Evolutionary conservation across 2,888 invertebrate species (phyloP).

Genomic region (Mylabris sibirica): DNA sequence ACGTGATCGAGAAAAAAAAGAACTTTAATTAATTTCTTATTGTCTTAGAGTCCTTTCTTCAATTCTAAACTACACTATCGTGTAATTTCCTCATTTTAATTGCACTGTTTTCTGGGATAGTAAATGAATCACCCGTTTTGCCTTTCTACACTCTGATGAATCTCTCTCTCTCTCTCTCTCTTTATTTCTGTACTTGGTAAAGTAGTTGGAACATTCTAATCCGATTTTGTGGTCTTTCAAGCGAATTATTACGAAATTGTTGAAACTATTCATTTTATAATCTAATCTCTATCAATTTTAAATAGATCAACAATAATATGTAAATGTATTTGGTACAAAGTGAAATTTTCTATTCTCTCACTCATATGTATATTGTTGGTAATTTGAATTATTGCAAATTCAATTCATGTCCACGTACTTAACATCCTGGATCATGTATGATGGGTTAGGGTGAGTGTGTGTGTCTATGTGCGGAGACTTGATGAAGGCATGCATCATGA

Average conservation of each 20-base stretch:
- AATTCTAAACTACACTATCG: background rate
- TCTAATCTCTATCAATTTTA: conserved; percentile 9
- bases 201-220: conserved; percentile 14
- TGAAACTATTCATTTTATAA: conserved; percentile 13
- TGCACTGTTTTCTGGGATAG: conserved; percentile 14
- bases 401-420: conserved; percentile 5
- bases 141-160: conserved; percentile 14
- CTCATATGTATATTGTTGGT: background rate
- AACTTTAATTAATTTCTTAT: background rate
- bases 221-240: conserved; percentile 15
- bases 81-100: conserved; percentile 15
- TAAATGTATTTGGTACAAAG: background rate
- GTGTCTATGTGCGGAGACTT: background rate
- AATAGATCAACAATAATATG: conserved; percentile 5
- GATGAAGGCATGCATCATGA: conserved; percentile 23
- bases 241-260: conserved; percentile 14
- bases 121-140: conserved; percentile 16
- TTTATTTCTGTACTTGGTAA: background rate
- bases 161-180: background rate
- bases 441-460: background rate
- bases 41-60: background rate
- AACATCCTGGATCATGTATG: conserved; percentile 1
- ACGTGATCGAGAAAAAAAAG: background rate
- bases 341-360: background rate
- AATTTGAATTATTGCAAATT: conserved; percentile 6